Evolutionary conservation across 2,113 vertebrate species (phyloP), one percentile per base, ranked within the genome.

Genomic region (Addax nasomaculatus): DNA sequence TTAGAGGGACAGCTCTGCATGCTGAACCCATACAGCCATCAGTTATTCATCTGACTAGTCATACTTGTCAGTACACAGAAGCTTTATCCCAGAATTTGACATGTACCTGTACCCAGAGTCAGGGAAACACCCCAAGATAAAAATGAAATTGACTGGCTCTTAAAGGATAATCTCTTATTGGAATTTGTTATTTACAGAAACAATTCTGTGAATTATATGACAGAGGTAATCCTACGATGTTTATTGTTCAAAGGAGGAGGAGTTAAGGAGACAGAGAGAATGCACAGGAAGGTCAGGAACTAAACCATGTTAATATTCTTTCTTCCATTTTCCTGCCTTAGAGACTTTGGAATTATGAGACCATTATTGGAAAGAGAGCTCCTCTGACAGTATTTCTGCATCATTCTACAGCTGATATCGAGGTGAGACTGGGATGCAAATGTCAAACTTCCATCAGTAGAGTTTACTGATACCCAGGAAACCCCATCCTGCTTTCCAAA

Each of bases 311-410:
- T 49, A 19, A 78, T 60, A 8, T 25, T 12, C 23, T 86, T 39
- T 10, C 25, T 47, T 57, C 7, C 7, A 27, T 39, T 47, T 67
- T 88, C 23, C 30, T 85, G 27, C 16, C 15, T 93, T 45, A 36
- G 64, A 55, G 10, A 67, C 1, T 4, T 27, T 43, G 55, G 17
- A 79, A 7, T 1, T 2, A 53, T 25, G 23, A 45, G 19, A 25
- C 6, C 3, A 3, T 16, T 30, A 25, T 1, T 5, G 33, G 55
- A 67, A 4, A 33, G 2, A 23, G 3, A 43, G 3, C 21, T 47
- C 21, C 14, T 57, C 43, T 30, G 5, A 60, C 0, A 33, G 17
- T 4, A 23, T 9, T 33, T 21, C 29, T 10, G 29, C 7, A 49
- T 45, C 30, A 47, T n/a, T 78, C 7, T 7, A 25, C 7, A 27